These are phyloP conservation scores for Platycnemis pennipes DNA, from an alignment of 2,888 invertebrate genomes.

Conservation along the genomic window DNA sequence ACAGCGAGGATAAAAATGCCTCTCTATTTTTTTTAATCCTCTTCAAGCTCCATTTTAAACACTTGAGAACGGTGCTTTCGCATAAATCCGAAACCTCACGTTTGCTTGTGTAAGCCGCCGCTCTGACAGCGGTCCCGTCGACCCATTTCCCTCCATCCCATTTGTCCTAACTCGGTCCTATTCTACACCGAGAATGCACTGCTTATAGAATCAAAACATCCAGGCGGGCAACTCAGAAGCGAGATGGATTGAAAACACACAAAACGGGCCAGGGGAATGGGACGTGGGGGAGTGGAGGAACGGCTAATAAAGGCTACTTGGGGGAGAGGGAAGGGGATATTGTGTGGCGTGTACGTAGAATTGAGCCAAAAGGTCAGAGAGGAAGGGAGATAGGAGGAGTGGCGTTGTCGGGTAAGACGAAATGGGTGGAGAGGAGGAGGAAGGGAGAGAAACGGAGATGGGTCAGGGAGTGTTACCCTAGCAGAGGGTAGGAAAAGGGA, in stretches of 20 bases:
- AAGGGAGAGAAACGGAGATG: neutral
- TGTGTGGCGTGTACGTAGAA: neutral
- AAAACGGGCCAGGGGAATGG: neutral
- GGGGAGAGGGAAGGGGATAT: neutral
- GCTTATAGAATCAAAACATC: neutral
- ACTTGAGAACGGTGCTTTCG: neutral
- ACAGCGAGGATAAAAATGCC: neutral
- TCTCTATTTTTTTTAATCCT: neutral
- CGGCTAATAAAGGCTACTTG: constrained; percentile 31
- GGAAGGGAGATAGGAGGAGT: neutral
- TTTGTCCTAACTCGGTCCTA: neutral
- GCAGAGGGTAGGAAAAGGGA: neutral
- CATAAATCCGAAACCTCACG: neutral
- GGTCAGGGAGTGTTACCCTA: neutral
- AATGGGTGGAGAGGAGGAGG: neutral
- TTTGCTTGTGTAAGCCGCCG: neutral
- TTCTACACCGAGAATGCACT: neutral
- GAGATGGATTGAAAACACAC: constrained; percentile 19
- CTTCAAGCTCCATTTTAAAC: neutral
- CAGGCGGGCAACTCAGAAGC: neutral
- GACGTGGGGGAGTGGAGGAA: neutral
- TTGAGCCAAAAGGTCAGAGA: constrained; percentile 29
- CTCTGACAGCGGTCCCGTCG: neutral
- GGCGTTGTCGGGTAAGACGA: neutral
- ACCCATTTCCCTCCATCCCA: neutral